Evolutionary conservation across 2,888 invertebrate species (phyloP).

Genomic region (Crematogaster levior): DNA sequence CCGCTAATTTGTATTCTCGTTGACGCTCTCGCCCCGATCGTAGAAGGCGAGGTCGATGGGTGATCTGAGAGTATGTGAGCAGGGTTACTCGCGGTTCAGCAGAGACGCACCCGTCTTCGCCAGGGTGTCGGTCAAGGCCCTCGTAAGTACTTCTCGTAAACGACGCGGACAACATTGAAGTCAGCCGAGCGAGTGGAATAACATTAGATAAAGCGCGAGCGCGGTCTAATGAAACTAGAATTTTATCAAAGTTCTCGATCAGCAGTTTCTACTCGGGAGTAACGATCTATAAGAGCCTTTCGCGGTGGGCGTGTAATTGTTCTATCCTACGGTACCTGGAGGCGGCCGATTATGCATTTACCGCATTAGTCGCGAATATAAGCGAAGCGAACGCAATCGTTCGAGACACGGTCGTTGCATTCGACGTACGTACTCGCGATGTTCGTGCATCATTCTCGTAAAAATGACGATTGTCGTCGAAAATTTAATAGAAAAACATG

Average conservation of each 20-base stretch:
- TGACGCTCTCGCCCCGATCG: slow-evolving; percentile 70
- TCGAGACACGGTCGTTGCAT: background rate
- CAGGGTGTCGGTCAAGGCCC: slow-evolving; percentile 88
- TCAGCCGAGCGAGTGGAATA: slow-evolving; percentile 35
- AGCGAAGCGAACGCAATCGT: slow-evolving; percentile 1
- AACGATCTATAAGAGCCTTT: slow-evolving; percentile 25
- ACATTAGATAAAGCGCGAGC: background rate
- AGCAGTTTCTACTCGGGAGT: slow-evolving; percentile 11
- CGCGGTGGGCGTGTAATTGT: slow-evolving; percentile 42
- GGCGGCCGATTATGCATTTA: slow-evolving; percentile 30
- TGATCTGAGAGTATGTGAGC: slow-evolving; percentile 85
- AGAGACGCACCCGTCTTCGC: slow-evolving; percentile 86
- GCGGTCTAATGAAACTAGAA: slow-evolving; percentile 23
- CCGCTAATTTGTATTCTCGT: slow-evolving; percentile 75
- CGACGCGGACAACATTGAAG: slow-evolving; percentile 58
- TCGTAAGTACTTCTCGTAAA: slow-evolving; percentile 87
- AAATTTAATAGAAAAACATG: background rate
- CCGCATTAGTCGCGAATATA: slow-evolving; percentile 5
- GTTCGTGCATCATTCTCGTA: background rate
- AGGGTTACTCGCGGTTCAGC: slow-evolving; percentile 80
- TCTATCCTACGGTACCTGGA: slow-evolving; percentile 36
- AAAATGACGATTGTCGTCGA: no score
- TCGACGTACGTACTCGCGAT: no score
- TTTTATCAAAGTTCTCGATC: slow-evolving; percentile 28
- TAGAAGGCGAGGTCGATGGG: slow-evolving; percentile 88